A percentile compares a stretch with the other conserved stretches of the same genome.
phyloP scores from a whole-genome alignment of 2,113 vertebrate genomes.

The Stercorarius parasiticus region DNA sequence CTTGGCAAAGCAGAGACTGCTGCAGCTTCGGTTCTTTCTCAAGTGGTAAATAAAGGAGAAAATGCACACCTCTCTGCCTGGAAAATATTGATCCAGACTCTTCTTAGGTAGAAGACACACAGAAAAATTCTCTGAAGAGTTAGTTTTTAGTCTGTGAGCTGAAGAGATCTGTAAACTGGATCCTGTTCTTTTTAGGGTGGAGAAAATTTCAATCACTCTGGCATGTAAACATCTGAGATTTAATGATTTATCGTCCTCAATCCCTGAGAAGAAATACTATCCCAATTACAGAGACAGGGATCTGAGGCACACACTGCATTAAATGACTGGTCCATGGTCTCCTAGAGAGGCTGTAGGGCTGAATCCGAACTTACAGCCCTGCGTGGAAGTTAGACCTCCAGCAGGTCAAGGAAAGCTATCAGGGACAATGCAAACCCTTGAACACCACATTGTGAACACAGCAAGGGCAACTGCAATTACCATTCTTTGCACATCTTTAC shows the following conservation, averaged over 20 bases:
- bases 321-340: neutral
- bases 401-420: neutral
- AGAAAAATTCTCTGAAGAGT: neutral
- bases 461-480: neutral
- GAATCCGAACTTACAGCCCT: neutral
- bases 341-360: neutral
- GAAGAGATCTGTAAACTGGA: neutral
- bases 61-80: neutral
- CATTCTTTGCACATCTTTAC: neutral
- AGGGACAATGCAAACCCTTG: neutral
- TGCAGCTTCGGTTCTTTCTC: neutral
- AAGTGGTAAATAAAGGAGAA: constrained; percentile 34
- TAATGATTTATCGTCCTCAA: neutral
- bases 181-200: neutral
- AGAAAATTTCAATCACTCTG: neutral
- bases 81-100: constrained; percentile 24
- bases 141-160: neutral
- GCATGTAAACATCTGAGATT: neutral
- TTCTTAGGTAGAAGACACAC: neutral
- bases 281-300: neutral
- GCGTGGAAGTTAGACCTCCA: neutral
- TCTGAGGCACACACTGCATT: neutral
- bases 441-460: neutral
- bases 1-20: constrained; percentile 22
- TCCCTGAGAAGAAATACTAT: neutral